phyloP scores from a whole-genome alignment of 2,888 invertebrate species.

The Zele albiditarsus region DNA sequence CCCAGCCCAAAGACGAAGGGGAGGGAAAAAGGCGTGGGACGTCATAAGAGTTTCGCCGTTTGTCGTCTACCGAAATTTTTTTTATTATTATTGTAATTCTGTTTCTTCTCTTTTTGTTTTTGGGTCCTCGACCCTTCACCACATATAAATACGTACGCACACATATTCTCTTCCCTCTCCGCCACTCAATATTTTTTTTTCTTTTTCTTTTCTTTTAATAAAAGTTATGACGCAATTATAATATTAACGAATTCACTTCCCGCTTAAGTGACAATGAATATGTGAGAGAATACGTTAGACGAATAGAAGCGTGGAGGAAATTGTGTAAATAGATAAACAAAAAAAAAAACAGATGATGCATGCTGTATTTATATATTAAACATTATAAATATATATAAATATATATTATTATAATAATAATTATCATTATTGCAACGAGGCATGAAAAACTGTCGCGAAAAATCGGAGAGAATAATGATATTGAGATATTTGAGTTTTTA shows the following conservation, averaged over 20 bases:
- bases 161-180: slow-evolving; percentile 2
- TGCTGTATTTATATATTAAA: slow-evolving; percentile 61
- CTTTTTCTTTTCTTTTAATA: background rate
- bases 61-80: slow-evolving; percentile 13
- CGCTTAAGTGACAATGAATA: slow-evolving; percentile 44
- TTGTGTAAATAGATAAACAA: slow-evolving; percentile 56
- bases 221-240: slow-evolving; percentile 29
- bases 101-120: background rate
- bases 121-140: slow-evolving; percentile 25
- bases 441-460: slow-evolving; percentile 1
- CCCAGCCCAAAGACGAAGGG: slow-evolving; percentile 13
- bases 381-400: slow-evolving; percentile 45
- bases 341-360: slow-evolving; percentile 50
- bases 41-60: slow-evolving; percentile 33
- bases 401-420: slow-evolving; percentile 48
- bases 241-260: slow-evolving; percentile 19
- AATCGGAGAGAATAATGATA: slow-evolving; percentile 24
- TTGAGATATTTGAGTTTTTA: slow-evolving; percentile 2
- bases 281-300: slow-evolving; percentile 39
- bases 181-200: slow-evolving; percentile 12
- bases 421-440: slow-evolving; percentile 14
- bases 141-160: background rate
- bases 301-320: slow-evolving; percentile 29
- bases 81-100: background rate
- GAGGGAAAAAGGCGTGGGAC: slow-evolving; percentile 33